phyloP scores from a whole-genome alignment of 1,140 invertebrate genomes.

The Triops longicaudatus region DNA sequence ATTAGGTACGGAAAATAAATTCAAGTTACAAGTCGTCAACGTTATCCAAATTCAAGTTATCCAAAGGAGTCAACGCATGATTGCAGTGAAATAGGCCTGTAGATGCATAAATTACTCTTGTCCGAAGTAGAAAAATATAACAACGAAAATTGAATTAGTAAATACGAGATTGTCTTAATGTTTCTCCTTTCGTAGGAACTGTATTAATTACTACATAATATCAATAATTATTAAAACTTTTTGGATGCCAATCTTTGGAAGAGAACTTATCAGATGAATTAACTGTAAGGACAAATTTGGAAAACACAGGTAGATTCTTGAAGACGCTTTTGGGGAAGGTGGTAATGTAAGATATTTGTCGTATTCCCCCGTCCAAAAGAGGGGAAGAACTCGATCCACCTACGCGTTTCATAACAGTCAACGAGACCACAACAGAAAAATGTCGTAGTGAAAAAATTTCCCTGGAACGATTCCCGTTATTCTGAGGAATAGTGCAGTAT shows the following conservation, averaged over 20 bases:
- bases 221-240: background rate
- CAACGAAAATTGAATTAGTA: too few relatives aligned
- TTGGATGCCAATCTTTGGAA: background rate
- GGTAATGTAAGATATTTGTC: background rate
- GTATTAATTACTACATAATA: background rate
- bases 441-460: background rate
- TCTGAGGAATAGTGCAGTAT: background rate
- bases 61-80: too few relatives aligned
- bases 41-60: too few relatives aligned
- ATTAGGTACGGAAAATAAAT: too few relatives aligned
- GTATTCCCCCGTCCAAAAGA: background rate
- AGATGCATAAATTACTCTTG: too few relatives aligned
- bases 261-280: background rate
- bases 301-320: background rate
- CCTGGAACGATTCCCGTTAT: constrained; percentile 4
- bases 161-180: too few relatives aligned
- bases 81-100: too few relatives aligned
- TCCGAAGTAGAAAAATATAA: too few relatives aligned
- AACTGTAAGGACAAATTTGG: background rate
- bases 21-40: too few relatives aligned
- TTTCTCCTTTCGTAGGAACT: background rate
- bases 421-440: background rate
- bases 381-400: background rate
- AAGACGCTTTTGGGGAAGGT: background rate
- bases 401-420: background rate